Conservation (phyloP, 2,888 invertebrate genomes). For the Cyclophora punctaria region DNA sequence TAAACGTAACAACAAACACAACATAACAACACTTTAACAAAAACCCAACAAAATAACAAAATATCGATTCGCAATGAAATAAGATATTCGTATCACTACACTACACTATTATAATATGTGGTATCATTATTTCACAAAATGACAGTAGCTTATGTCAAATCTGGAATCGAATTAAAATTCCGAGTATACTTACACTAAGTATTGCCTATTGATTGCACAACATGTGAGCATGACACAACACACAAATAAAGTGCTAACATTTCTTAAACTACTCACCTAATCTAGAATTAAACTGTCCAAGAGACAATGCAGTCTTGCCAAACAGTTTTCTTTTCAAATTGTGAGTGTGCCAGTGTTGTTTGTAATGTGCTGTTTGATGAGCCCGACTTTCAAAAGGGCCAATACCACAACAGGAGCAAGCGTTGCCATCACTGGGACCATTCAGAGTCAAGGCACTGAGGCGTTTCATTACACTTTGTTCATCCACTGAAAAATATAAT, state of each 20-base stretch:
- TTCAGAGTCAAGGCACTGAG: slow-evolving; percentile 55
- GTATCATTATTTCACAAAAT: no score
- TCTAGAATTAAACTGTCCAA: slow-evolving; percentile 58
- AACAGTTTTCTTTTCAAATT: slow-evolving; percentile 84
- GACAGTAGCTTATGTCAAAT: no score
- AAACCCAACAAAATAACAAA: no score
- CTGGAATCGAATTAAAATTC: no score
- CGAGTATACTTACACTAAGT: no score
- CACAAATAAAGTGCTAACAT: background rate
- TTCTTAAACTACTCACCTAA: slow-evolving; percentile 35
- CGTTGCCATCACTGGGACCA: slow-evolving; percentile 50
- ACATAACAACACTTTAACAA: no score
- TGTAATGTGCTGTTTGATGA: slow-evolving; percentile 84
- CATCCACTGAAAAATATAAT: slow-evolving; percentile 45
- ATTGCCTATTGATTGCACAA: no score
- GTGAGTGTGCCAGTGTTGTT: slow-evolving; percentile 89
- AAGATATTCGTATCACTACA: no score
- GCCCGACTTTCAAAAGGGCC: slow-evolving; percentile 74
- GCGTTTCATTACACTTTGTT: slow-evolving; percentile 61
- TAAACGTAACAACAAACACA: no score
- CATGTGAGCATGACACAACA: no score
- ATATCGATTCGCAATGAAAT: no score
- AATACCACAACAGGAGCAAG: slow-evolving; percentile 64
- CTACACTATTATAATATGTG: no score
- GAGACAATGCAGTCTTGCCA: slow-evolving; percentile 57